phyloP scores from a whole-genome alignment of 2,797 vertebrate genomes.

The Pelochelys cantorii region DNA sequence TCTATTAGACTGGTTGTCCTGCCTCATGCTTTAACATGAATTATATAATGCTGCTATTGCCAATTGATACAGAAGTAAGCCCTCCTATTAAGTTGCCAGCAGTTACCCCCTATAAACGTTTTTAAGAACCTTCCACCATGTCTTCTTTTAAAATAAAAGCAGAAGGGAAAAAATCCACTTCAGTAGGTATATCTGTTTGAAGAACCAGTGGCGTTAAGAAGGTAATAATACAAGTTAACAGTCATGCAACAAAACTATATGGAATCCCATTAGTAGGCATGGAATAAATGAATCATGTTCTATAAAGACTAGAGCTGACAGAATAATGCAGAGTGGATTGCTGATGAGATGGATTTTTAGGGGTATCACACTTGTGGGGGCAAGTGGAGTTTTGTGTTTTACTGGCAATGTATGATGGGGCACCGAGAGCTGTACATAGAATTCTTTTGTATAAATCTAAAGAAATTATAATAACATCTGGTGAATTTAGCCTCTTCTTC shows the following conservation, averaged over 20 bases:
- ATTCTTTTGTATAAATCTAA: slow-evolving; percentile 21
- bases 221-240: slow-evolving; percentile 60
- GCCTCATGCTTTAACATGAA: slow-evolving; percentile 72
- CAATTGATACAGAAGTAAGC: slow-evolving; percentile 75
- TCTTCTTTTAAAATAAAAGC: slow-evolving; percentile 63
- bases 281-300: slow-evolving; percentile 33
- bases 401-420: background rate
- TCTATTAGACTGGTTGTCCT: slow-evolving; percentile 70
- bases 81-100: slow-evolving; percentile 72
- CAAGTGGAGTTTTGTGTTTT: slow-evolving; percentile 61
- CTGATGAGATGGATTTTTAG: slow-evolving; percentile 51
- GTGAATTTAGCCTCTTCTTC: slow-evolving; percentile 31
- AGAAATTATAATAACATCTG: slow-evolving; percentile 11
- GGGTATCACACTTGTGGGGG: slow-evolving; percentile 60
- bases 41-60: slow-evolving; percentile 75
- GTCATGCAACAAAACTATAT: slow-evolving; percentile 30
- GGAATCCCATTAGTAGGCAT: slow-evolving; percentile 54
- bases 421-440: slow-evolving; percentile 15
- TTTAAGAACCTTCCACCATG: slow-evolving; percentile 63
- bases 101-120: slow-evolving; percentile 70
- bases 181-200: slow-evolving; percentile 66
- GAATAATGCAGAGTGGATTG: slow-evolving; percentile 50
- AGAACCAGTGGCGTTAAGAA: slow-evolving; percentile 61
- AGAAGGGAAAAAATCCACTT: slow-evolving; percentile 60
- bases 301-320: slow-evolving; percentile 48